A percentile compares a stretch with the other conserved stretches of the same genome.
Evolutionary conservation across 2,888 invertebrate species (phyloP).

Genomic region (Mesochorus sp.): DNA sequence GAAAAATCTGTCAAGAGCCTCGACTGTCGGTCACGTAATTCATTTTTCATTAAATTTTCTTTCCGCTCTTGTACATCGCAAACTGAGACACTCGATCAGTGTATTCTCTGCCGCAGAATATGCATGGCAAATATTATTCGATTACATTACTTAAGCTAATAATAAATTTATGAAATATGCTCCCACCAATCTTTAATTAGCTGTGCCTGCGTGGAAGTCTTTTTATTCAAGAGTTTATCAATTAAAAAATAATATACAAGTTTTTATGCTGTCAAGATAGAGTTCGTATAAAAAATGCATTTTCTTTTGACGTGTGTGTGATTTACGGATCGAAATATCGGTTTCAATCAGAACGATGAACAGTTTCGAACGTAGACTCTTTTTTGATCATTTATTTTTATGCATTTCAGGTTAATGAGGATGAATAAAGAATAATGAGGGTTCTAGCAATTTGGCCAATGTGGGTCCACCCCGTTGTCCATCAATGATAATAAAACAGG

Average conservation of each 20-base stretch:
- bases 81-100: background rate
- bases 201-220: too few relatives aligned
- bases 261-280: background rate
- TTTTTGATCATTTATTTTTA: conserved; percentile 61
- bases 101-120: background rate
- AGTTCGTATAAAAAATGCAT: background rate
- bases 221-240: background rate
- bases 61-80: background rate
- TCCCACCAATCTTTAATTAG: too few relatives aligned
- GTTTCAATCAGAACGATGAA: too few relatives aligned
- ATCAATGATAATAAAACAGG: conserved; percentile 41
- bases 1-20: conserved; percentile 2
- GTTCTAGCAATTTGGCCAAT: conserved; percentile 36
- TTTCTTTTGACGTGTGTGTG: background rate
- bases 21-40: conserved; percentile 11
- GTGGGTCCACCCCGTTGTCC: conserved; percentile 20
- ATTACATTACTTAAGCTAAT: too few relatives aligned
- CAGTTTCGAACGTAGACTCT: too few relatives aligned
- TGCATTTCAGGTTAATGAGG: conserved; percentile 68
- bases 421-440: conserved; percentile 73
- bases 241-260: background rate
- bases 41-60: conserved; percentile 29
- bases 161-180: too few relatives aligned
- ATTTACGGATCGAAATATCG: too few relatives aligned
- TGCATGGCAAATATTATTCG: background rate